A percentile compares a stretch with the other conserved stretches of the same genome.
phyloP scores from a whole-genome alignment of 2,888 invertebrate genomes.

The Cerastis rubricosa region DNA sequence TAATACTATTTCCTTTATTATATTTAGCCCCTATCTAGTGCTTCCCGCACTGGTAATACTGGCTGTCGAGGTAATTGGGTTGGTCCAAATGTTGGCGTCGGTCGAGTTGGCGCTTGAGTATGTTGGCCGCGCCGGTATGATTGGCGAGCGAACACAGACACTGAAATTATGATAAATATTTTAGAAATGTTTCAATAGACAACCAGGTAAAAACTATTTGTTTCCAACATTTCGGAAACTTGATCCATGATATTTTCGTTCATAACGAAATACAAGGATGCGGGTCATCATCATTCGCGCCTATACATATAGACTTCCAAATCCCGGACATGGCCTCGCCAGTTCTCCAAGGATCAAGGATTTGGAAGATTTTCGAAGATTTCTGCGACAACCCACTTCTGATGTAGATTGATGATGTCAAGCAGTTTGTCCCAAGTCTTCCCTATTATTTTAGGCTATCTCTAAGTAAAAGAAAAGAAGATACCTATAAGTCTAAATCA shows the following conservation, averaged over 20 bases:
- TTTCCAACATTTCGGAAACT: background rate
- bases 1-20: background rate
- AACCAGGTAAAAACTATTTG: background rate
- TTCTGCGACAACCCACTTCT: background rate
- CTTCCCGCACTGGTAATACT: slow-evolving; percentile 78
- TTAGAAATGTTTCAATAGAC: background rate
- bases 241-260: background rate
- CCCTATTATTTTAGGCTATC: background rate
- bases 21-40: slow-evolving; percentile 31
- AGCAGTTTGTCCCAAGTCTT: background rate
- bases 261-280: background rate
- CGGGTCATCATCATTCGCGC: background rate
- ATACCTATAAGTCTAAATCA: slow-evolving; percentile 39
- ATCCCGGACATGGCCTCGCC: background rate
- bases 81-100: slow-evolving; percentile 93
- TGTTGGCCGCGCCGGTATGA: slow-evolving; percentile 94
- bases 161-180: slow-evolving; percentile 80
- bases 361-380: background rate
- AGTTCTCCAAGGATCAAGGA: background rate
- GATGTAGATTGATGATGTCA: no score
- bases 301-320: background rate
- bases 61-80: slow-evolving; percentile 88
- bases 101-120: slow-evolving; percentile 88
- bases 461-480: slow-evolving; percentile 5
- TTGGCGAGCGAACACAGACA: slow-evolving; percentile 95